These are phyloP conservation scores for Pemphredon lugubris DNA, from an alignment of 2,888 invertebrate genomes.

Conservation along the genomic window DNA sequence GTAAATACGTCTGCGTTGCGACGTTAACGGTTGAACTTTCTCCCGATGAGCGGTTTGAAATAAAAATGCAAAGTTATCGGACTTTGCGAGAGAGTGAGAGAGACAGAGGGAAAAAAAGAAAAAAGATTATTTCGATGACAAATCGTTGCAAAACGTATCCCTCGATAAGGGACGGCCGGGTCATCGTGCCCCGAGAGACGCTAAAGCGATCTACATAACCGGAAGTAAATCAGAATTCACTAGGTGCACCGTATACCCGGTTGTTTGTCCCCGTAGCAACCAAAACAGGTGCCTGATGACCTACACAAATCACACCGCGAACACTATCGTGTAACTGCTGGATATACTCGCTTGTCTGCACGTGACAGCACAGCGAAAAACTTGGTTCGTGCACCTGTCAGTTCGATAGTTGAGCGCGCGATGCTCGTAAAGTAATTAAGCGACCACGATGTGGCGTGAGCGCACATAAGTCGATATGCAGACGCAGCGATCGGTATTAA, in stretches of 20 bases:
- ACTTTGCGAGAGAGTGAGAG: too few relatives aligned
- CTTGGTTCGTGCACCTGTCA: slow-evolving; percentile 35
- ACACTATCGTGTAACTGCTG: slow-evolving; percentile 43
- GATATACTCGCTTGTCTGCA: slow-evolving; percentile 24
- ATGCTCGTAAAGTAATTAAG: slow-evolving; percentile 27
- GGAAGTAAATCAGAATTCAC: slow-evolving; percentile 36
- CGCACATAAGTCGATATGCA: not conserved
- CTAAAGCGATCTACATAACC: slow-evolving; percentile 6
- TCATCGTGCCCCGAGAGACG: not conserved
- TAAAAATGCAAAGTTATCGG: slow-evolving; percentile 1
- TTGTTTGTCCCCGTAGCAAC: slow-evolving; percentile 16
- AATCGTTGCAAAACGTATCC: too few relatives aligned
- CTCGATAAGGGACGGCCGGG: not conserved
- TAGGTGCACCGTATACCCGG: slow-evolving; percentile 2
- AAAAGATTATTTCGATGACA: too few relatives aligned
- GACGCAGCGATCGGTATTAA: not conserved
- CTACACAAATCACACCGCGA: slow-evolving; percentile 64
- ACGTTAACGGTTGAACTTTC: slow-evolving; percentile 9
- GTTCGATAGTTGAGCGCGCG: not conserved
- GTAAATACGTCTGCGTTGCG: slow-evolving; percentile 21
- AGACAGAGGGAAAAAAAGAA: too few relatives aligned
- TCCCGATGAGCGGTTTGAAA: slow-evolving; percentile 9
- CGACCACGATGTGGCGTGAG: not conserved
- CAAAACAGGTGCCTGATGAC: slow-evolving; percentile 64
- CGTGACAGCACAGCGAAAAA: slow-evolving; percentile 57